Percentiles rank a stretch among this genome's conserved stretches.
Conservation (phyloP, 2,888 invertebrate genomes). For the Masnerella sp. region DNA sequence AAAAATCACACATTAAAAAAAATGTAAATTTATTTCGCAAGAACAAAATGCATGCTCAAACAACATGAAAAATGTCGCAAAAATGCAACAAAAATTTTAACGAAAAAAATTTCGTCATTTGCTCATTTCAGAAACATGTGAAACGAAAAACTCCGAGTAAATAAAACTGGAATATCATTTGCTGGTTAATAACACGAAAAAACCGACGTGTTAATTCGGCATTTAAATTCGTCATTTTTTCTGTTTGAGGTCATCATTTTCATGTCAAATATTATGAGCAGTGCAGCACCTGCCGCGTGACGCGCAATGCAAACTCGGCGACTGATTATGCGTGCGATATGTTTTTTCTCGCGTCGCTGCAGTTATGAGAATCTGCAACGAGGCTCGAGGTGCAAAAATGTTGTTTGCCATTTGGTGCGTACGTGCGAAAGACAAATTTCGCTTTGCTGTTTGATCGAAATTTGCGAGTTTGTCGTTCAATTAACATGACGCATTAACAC, state of each 20-base stretch:
- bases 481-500: conserved; percentile 8
- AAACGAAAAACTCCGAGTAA: not conserved
- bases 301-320: conserved; percentile 22
- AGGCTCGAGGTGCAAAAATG: conserved; percentile 3
- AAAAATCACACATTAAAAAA: too few species aligned
- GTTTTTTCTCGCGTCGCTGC: conserved; percentile 13
- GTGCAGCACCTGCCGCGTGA: conserved; percentile 28
- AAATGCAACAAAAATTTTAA: too few species aligned
- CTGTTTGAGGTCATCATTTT: conserved; percentile 10
- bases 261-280: conserved; percentile 25
- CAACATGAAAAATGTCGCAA: too few species aligned
- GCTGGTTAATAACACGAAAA: conserved; percentile 15
- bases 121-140: too few species aligned
- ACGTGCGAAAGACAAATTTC: conserved; percentile 38
- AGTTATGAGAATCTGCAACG: conserved; percentile 11
- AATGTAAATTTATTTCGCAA: too few species aligned
- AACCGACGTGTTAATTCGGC: conserved; percentile 17
- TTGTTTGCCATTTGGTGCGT: conserved; percentile 22
- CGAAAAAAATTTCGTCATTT: too few species aligned
- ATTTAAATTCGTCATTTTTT: conserved; percentile 25
- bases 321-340: conserved; percentile 22
- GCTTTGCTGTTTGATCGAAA: conserved; percentile 26
- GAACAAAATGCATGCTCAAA: too few species aligned
- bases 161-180: conserved; percentile 4
- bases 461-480: conserved; percentile 17